Evolutionary conservation across 2,797 vertebrate species (phyloP).

Genomic region (Rhadinocentrus ornatus): DNA sequence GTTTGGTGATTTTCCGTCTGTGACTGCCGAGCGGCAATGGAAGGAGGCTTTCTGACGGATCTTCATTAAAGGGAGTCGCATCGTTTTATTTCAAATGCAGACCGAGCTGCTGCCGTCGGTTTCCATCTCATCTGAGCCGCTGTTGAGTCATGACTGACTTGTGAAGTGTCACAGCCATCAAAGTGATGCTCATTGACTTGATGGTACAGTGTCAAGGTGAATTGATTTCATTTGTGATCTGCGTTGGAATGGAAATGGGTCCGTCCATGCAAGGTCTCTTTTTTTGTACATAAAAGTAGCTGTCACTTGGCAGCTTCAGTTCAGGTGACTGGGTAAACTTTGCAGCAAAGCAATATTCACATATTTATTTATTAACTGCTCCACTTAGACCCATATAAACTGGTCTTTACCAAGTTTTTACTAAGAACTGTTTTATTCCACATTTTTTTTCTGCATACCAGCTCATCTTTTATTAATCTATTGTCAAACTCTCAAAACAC

Average conservation of each 20-base stretch:
- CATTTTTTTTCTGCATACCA: conserved; percentile 3
- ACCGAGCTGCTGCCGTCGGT: conserved; percentile 17
- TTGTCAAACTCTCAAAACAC: conserved; percentile 10
- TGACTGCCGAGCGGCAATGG: conserved; percentile 49
- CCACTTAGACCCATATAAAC: background rate
- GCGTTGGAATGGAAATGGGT: conserved; percentile 39
- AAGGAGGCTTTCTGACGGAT: conserved; percentile 60
- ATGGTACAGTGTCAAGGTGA: conserved; percentile 48
- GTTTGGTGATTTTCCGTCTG: conserved; percentile 76
- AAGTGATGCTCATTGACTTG: conserved; percentile 33
- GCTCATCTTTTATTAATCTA: background rate
- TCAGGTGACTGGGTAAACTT: conserved; percentile 8
- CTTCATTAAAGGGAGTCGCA: conserved; percentile 54
- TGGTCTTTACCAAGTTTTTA: too few relatives aligned
- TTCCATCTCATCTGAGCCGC: conserved; percentile 35
- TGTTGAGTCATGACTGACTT: conserved; percentile 22
- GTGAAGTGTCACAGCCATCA: conserved; percentile 22
- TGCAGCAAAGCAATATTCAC: background rate
- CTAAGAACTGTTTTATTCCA: background rate
- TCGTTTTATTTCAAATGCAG: conserved; percentile 52
- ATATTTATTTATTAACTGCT: background rate
- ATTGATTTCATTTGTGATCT: conserved; percentile 29
- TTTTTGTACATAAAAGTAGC: conserved; percentile 3
- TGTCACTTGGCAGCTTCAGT: conserved; percentile 6
- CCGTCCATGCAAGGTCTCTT: background rate